Conservation (phyloP, 2,113 vertebrate genomes). For the Austrofundulus limnaeus region DNA sequence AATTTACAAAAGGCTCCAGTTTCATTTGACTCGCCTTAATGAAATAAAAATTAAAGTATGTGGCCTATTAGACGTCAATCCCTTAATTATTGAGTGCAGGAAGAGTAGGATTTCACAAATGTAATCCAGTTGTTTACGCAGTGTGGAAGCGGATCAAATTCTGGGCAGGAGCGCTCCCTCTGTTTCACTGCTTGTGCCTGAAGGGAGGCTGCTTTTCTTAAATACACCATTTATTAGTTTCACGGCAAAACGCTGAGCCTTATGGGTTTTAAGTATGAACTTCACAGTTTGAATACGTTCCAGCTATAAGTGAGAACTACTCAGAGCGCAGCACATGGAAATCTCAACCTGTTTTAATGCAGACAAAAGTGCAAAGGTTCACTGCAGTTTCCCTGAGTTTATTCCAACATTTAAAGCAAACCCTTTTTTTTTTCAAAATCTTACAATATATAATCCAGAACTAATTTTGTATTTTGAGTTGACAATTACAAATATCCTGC, state of each 20-base stretch:
- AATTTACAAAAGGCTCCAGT: conserved; percentile 33
- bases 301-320: conserved; percentile 61
- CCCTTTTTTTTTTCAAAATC: neutral
- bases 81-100: conserved; percentile 27
- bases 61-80: conserved; percentile 20
- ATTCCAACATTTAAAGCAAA: conserved; percentile 26
- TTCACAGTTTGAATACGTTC: conserved; percentile 69
- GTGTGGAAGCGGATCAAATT: conserved; percentile 52
- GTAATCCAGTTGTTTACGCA: conserved; percentile 53
- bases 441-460: neutral
- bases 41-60: conserved; percentile 21
- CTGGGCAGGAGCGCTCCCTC: conserved; percentile 37
- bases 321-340: conserved; percentile 28
- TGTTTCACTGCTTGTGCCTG: conserved; percentile 41
- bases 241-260: conserved; percentile 69
- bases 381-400: conserved; percentile 13
- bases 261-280: conserved; percentile 69
- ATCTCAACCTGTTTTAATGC: conserved; percentile 40
- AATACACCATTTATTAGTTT: conserved; percentile 76
- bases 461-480: conserved; percentile 1
- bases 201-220: conserved; percentile 63
- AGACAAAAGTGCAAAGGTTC: conserved; percentile 45
- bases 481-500: conserved; percentile 21
- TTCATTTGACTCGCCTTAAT: conserved; percentile 11
- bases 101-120: conserved; percentile 47